Evolutionary conservation across 2,113 vertebrate species (phyloP), one percentile per base, ranked within the genome.

Genomic region (Ammodytes marinus): DNA sequence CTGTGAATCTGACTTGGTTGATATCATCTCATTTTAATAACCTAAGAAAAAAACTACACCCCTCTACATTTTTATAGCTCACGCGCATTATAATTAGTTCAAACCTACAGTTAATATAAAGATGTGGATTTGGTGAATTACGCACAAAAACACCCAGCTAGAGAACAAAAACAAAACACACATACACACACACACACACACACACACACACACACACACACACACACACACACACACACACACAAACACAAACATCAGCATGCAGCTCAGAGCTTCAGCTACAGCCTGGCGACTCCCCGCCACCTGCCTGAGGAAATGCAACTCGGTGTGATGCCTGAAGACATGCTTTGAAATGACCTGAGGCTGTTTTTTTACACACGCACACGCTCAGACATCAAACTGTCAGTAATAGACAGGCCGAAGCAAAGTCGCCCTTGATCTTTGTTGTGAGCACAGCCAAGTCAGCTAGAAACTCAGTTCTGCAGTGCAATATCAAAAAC

Each of bases 301-400:
- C 63, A 35, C 37, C 70, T 54, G 52, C 67, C 68, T 35, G 39
- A 57, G n/a, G 53, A 37, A 46, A 60, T 9, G 9, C 39, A 80
- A 73, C 43, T 27, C 27, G 27, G 27, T 27, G 27, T 63, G 65
- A 64, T 60, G 17, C 47, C 47, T n/a, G 58, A 78, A 54, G 19
- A 5, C 68, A 50, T 52, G 0, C 74, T 83, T 66, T 69, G 80
- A 81, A 81, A 83, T 81, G 71, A 80, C 77, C 65, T 37, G 66
- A 61, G 19, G 39, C 63, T 61, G 27, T 54, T 46, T 13, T 19
- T 45, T 27, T 3, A 27, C 63, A 77, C 50, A 65, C 50, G 46
- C 49, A 64, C 12, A 17, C 40, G 35, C 50, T 45, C 60, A 54
- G 59, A 39, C 73, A 47, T 52, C 46, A 37, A 42, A 39, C 49